A percentile compares a stretch with the other conserved stretches of the same genome.
Evolutionary conservation across 2,888 invertebrate genomes (phyloP).

Genomic region (Seira ritae): DNA sequence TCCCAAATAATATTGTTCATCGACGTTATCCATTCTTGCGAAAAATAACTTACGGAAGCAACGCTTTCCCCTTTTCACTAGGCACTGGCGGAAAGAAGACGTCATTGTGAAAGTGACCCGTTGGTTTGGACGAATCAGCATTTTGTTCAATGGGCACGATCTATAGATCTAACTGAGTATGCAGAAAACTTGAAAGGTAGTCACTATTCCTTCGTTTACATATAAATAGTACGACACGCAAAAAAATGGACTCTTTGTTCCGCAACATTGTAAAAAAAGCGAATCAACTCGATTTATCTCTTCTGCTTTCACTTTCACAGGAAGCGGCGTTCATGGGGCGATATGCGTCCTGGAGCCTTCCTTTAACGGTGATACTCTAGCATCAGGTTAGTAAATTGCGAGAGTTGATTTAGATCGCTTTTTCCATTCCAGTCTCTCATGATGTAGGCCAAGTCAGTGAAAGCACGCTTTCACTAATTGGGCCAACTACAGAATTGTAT

Average conservation of each 20-base stretch:
- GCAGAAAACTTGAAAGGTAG: constrained; percentile 93
- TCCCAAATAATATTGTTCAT: neutral
- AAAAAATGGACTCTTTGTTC: neutral
- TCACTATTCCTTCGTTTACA: neutral
- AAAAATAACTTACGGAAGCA: constrained; percentile 16
- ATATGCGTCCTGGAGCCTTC: constrained; percentile 88
- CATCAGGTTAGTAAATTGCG: constrained; percentile 79
- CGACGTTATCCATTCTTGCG: neutral
- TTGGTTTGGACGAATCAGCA: constrained; percentile 97
- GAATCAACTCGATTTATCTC: neutral
- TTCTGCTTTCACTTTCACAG: constrained; percentile 76
- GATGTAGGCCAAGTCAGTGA: neutral
- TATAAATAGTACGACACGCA: neutral
- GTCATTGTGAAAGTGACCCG: constrained; percentile 94
- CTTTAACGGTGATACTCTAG: constrained; percentile 96
- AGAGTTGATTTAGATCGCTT: no score
- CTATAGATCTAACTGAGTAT: constrained; percentile 95
- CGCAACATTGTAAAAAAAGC: no score
- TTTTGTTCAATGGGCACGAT: constrained; percentile 94
- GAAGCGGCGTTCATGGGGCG: constrained; percentile 96
- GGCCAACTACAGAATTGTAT: constrained; percentile 1
- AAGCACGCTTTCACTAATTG: constrained; percentile 11
- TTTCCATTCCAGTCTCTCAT: no score
- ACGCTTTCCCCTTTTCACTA: constrained; percentile 75
- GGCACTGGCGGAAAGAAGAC: constrained; percentile 90